phyloP scores from a whole-genome alignment of 1,140 invertebrate species.

The Homarus americanus region DNA sequence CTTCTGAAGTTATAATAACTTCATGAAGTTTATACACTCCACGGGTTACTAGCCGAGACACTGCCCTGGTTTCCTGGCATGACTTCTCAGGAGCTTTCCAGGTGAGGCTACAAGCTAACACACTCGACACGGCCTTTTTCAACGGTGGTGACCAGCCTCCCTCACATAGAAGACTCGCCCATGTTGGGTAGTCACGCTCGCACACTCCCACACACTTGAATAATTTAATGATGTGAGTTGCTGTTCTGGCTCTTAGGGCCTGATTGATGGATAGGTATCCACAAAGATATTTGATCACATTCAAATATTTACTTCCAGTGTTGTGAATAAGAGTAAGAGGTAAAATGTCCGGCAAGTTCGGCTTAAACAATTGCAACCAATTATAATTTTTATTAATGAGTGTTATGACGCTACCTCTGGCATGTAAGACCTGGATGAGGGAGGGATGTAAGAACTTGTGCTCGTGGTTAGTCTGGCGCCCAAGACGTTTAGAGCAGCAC shows the following conservation, averaged over 20 bases:
- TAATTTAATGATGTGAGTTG: background rate
- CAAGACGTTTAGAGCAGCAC: background rate
- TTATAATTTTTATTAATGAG: background rate
- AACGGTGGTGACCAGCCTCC: background rate
- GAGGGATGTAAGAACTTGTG: constrained; percentile 26
- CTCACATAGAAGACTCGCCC: constrained; percentile 10
- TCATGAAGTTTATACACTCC: background rate
- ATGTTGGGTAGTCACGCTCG: background rate
- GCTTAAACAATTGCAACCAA: background rate
- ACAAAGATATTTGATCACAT: constrained; percentile 1
- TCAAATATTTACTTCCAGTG: constrained; percentile 20
- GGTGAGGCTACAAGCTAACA: background rate
- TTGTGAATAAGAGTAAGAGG: background rate
- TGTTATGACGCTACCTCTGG: background rate
- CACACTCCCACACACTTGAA: constrained; percentile 13
- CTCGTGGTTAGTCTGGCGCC: background rate
- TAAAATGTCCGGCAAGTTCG: background rate
- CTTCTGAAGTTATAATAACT: background rate
- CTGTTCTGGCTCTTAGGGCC: background rate
- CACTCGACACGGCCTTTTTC: background rate
- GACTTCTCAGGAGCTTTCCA: constrained; percentile 30
- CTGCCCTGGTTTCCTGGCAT: background rate
- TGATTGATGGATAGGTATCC: background rate
- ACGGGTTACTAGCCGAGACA: constrained; percentile 11
- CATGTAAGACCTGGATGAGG: constrained; percentile 17